Conservation (phyloP, 2,888 invertebrate species). For the Vanessa cardui region DNA sequence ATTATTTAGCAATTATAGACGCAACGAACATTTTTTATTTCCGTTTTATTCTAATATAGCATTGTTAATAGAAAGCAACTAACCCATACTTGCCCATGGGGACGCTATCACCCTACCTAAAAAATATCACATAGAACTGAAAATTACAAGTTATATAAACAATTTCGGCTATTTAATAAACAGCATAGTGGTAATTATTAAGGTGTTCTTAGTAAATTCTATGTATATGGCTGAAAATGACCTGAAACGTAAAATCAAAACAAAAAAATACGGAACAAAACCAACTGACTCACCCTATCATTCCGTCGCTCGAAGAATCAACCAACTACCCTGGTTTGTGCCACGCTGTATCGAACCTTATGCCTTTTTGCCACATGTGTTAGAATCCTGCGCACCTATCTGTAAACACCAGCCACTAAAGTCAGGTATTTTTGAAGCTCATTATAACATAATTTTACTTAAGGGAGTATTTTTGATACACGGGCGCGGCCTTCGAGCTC, state of each 20-base stretch:
- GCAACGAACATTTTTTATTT: no score
- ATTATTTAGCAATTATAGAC: no score
- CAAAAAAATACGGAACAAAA: conserved; percentile 22
- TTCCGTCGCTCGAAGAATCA: conserved; percentile 66
- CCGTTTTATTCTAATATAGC: no score
- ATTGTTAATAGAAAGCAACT: no score
- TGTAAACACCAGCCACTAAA: conserved; percentile 43
- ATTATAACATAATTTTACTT: conserved; percentile 1
- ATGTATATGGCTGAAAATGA: no score
- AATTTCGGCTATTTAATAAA: no score
- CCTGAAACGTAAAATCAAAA: neutral
- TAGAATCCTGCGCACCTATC: conserved; percentile 59
- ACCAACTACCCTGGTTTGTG: conserved; percentile 77
- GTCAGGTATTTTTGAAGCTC: conserved; percentile 43
- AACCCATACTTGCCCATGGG: no score
- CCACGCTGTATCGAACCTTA: conserved; percentile 77
- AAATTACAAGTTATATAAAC: no score
- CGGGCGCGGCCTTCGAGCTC: conserved; percentile 66
- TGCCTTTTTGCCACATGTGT: conserved; percentile 77
- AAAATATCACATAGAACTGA: no score
- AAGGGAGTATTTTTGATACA: conserved; percentile 36
- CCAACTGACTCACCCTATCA: conserved; percentile 70
- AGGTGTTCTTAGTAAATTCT: no score
- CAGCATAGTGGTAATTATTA: no score
- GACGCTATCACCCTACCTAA: no score